phyloP scores from a whole-genome alignment of 2,888 invertebrate genomes.

The Nomada lathburiana region DNA sequence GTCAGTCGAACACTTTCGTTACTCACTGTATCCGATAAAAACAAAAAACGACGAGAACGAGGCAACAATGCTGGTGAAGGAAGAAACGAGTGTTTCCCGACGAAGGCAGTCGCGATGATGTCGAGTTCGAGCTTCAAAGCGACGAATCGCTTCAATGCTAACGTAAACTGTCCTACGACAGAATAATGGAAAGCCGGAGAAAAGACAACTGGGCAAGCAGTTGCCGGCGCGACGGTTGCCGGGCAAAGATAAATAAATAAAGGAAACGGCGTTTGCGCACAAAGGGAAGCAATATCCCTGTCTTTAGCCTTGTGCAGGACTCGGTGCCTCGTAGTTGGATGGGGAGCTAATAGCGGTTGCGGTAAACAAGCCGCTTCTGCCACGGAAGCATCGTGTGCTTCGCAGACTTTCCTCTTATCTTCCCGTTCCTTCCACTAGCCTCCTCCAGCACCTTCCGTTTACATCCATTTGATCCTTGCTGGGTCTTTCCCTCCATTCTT shows the following conservation, averaged over 20 bases:
- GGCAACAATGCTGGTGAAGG: background rate
- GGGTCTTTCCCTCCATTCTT: constrained; percentile 17
- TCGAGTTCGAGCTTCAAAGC: constrained; percentile 65
- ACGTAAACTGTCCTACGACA: constrained; percentile 74
- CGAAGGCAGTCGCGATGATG: constrained; percentile 32
- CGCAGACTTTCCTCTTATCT: constrained; percentile 68
- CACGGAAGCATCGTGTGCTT: constrained; percentile 72
- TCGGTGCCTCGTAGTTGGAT: constrained; percentile 61
- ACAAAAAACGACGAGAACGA: background rate
- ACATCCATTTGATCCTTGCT: constrained; percentile 55
- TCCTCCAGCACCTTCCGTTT: constrained; percentile 53
- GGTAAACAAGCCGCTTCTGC: constrained; percentile 79
- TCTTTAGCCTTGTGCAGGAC: constrained; percentile 67
- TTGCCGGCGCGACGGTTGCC: constrained; percentile 58
- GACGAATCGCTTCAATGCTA: constrained; percentile 66
- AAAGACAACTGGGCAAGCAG: constrained; percentile 60
- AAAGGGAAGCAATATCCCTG: constrained; percentile 81
- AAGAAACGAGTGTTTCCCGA: background rate
- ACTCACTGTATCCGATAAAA: too few relatives aligned
- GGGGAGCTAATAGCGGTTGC: constrained; percentile 77
- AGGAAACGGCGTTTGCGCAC: constrained; percentile 77
- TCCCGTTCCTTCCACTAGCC: constrained; percentile 37
- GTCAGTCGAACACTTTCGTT: too few relatives aligned
- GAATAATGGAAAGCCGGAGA: constrained; percentile 72
- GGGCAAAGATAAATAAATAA: constrained; percentile 81